Evolutionary conservation across 2,888 invertebrate species (phyloP), one percentile per base, ranked within the genome.

Genomic region (Caradrina kadenii): DNA sequence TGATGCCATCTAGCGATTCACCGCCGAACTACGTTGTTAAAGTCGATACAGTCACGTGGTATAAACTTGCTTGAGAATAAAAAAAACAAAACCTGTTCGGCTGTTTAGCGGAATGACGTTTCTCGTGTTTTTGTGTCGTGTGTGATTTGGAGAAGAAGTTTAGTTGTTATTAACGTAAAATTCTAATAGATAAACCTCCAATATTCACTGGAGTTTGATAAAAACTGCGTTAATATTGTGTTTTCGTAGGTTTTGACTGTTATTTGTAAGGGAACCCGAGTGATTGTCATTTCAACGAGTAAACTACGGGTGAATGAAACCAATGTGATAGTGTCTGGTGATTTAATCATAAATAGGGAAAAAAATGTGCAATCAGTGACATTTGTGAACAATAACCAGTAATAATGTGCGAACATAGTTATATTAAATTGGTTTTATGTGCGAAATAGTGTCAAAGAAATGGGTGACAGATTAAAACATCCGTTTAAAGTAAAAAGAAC

Each of bases 391-490:
- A 74, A 76, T 70, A 82, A 76, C 73, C 69, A 82, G 72, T 76
- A 54, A 88, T 82, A 79, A 88, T 88, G 88, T 81, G 82, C 82
- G 59, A 64, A 74, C 69, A 70, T 48, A 82, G 69, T 72, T 64
- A 77, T 78, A 50, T 62, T 69, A 68, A 76, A 79, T 79, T 74
- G 76, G 63, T 76, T 80, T 82, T 82, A 85, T 83, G 85, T 71
- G 84, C 64, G 73, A 81, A 85, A 89, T 89, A 90, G 92, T 91
- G 88, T 87, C 74, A 88, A 88, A 94, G 94, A 93, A 91, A 96
- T 96, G 95, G 95, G 93, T 93, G 94, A 94, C 92, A 93, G 90
- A 79, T 89, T 93, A 66, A 94, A 93, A 87, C 92, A 93, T 87
- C 94, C 93, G 90, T 93, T 91, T 73, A 94, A 92, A 93, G 93